phyloP scores from a whole-genome alignment of 1,140 invertebrate genomes.

The Tetramorium simillimum region DNA sequence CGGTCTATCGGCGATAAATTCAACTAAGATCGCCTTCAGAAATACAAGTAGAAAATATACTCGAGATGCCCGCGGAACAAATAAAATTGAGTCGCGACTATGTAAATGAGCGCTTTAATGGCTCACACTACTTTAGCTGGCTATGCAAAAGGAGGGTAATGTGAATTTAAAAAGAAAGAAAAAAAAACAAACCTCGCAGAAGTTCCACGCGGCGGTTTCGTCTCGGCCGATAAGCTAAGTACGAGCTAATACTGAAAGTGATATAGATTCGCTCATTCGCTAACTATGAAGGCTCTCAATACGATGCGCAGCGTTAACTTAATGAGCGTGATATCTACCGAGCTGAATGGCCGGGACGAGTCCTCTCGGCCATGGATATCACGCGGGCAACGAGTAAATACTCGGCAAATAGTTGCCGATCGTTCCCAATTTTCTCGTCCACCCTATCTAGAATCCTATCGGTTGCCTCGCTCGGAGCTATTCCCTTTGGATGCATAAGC shows the following conservation, averaged over 20 bases:
- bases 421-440: constrained; percentile 56
- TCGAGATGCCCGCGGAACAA: constrained; percentile 3
- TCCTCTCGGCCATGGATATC: constrained; percentile 40
- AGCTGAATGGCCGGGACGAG: constrained; percentile 51
- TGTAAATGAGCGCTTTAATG: constrained; percentile 24
- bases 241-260: constrained; percentile 26
- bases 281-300: constrained; percentile 26
- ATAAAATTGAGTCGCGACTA: constrained; percentile 6
- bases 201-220: not conserved
- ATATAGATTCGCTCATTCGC: constrained; percentile 64
- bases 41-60: constrained; percentile 4
- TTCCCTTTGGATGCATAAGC: constrained; percentile 40
- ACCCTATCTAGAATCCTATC: constrained; percentile 1
- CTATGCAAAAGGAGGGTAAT: not conserved
- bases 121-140: not conserved
- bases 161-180: not conserved
- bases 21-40: not conserved
- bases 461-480: not conserved
- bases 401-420: constrained; percentile 63
- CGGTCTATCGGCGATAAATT: constrained; percentile 29
- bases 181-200: not conserved
- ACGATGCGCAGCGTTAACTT: constrained; percentile 66
- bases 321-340: constrained; percentile 63
- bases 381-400: constrained; percentile 56
- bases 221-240: constrained; percentile 32